Conservation (phyloP, 2,113 vertebrate genomes). For the Chitala chitala region DNA sequence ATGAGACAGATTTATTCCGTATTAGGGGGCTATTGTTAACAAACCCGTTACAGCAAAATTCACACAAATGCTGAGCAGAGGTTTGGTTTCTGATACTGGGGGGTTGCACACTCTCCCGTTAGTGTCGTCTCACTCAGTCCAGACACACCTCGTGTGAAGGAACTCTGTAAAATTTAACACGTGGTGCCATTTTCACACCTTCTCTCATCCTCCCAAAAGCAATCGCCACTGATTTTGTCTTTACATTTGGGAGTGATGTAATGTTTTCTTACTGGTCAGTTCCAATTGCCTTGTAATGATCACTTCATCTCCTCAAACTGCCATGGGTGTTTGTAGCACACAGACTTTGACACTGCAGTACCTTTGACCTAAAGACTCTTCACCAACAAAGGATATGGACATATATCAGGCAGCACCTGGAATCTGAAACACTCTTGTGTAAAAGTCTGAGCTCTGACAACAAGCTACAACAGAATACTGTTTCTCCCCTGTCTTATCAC, state of each 20-base stretch:
- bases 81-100: not conserved
- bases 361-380: conserved; percentile 50
- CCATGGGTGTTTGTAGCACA: conserved; percentile 57
- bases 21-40: not conserved
- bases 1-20: not conserved
- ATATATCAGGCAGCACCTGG: not conserved
- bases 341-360: conserved; percentile 51
- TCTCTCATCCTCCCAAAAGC: not conserved
- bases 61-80: not conserved
- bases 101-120: too few species aligned
- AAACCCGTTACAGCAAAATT: not conserved
- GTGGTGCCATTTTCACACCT: not conserved
- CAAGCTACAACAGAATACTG: not conserved
- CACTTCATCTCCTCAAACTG: conserved; percentile 49
- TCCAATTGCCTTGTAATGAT: conserved; percentile 46
- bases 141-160: conserved; percentile 12
- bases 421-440: not conserved
- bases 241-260: conserved; percentile 3
- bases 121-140: not conserved
- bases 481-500: not conserved
- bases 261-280: conserved; percentile 19
- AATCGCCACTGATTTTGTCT: conserved; percentile 25
- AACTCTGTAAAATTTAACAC: conserved; percentile 8
- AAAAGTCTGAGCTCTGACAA: not conserved
- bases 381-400: not conserved